phyloP scores from a whole-genome alignment of 2,797 vertebrate species.

The Anguilla anguilla region DNA sequence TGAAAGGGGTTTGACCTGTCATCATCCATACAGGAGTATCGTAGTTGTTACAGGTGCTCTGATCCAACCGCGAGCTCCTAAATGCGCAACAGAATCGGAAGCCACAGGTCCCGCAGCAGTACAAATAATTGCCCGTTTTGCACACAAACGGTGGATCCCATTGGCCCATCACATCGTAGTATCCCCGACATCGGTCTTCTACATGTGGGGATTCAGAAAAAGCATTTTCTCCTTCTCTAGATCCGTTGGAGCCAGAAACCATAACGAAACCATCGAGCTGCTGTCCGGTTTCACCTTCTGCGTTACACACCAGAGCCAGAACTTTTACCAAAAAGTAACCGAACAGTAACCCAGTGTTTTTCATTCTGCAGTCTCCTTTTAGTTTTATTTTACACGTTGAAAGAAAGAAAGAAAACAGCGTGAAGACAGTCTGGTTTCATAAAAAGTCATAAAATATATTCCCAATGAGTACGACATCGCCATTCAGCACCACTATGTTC shows the following conservation, averaged over 20 bases:
- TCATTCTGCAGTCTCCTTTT: slow-evolving; percentile 68
- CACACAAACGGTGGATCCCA: slow-evolving; percentile 96
- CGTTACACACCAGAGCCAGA: slow-evolving; percentile 87
- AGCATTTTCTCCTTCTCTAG: slow-evolving; percentile 77
- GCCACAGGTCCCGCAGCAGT: slow-evolving; percentile 98
- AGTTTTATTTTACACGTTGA: slow-evolving; percentile 55
- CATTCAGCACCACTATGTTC: slow-evolving; percentile 62
- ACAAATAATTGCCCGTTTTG: slow-evolving; percentile 91
- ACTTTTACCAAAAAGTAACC: slow-evolving; percentile 92
- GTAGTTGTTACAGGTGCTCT: slow-evolving; percentile 94
- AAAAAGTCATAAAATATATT: slow-evolving; percentile 66
- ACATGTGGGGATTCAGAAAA: slow-evolving; percentile 85
- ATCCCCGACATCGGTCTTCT: slow-evolving; percentile 90
- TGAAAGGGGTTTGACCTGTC: slow-evolving; percentile 86
- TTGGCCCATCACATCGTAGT: slow-evolving; percentile 99
- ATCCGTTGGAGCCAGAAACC: slow-evolving; percentile 89
- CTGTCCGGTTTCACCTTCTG: slow-evolving; percentile 89
- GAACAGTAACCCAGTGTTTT: slow-evolving; percentile 76
- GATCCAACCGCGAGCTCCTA: slow-evolving; percentile 88
- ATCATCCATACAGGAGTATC: slow-evolving; percentile 92
- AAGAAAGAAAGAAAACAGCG: slow-evolving; percentile 50
- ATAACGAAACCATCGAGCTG: slow-evolving; percentile 88
- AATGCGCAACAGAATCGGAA: slow-evolving; percentile 97
- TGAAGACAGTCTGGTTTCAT: slow-evolving; percentile 57
- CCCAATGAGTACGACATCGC: slow-evolving; percentile 63